Conservation (phyloP, 2,797 vertebrate genomes). For the Coregonus ussuriensis region DNA sequence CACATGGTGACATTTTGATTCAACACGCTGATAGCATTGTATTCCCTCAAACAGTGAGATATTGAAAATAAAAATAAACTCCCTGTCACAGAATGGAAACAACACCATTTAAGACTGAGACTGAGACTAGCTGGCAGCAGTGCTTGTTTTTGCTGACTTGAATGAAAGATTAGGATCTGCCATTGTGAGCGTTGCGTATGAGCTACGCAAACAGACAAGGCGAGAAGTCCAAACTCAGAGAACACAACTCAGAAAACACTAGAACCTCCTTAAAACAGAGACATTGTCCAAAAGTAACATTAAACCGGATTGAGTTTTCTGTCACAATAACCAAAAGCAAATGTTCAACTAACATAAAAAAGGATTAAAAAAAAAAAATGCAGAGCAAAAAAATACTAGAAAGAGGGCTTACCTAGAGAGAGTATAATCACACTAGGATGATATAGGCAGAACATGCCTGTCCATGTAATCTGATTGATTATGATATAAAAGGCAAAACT, state of each 20-base stretch:
- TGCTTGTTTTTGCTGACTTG: slow-evolving; percentile 6
- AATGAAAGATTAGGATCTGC: slow-evolving; percentile 4
- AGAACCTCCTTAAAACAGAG: not conserved
- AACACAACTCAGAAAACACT: not conserved
- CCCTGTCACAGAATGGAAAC: not conserved
- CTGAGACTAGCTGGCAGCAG: not conserved
- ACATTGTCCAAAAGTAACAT: not conserved
- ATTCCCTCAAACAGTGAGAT: not conserved
- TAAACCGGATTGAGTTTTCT: not conserved
- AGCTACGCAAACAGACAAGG: not conserved
- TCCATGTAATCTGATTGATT: not conserved
- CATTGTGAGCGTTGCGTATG: not conserved
- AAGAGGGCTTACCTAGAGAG: no score
- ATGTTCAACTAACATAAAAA: not conserved
- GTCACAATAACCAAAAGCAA: not conserved
- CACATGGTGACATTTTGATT: not conserved
- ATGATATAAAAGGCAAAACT: not conserved
- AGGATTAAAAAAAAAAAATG: not conserved
- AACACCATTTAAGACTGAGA: not conserved
- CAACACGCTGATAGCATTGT: not conserved
- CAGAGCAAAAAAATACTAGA: not conserved
- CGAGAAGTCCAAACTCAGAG: not conserved
- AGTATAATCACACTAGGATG: no score
- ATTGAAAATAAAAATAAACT: not conserved
- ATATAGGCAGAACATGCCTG: no score